Evolutionary conservation across 1,140 invertebrate genomes (phyloP), one percentile per base, ranked within the genome.

Genomic region (Hylaeus anthracinus): DNA sequence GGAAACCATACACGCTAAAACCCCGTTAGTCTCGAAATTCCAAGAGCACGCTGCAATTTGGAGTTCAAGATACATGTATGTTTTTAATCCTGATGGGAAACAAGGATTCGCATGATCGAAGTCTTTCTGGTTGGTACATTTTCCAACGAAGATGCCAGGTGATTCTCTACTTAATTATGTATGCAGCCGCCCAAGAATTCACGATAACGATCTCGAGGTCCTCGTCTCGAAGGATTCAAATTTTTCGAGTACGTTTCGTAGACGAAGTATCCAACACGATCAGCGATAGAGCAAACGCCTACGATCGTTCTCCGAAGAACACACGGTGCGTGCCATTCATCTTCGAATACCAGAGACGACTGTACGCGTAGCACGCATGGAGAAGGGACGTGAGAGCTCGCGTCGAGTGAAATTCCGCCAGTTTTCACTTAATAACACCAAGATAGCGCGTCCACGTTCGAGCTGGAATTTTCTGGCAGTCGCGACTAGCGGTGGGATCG

Each of bases 381-480:
- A 37, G 26, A 15, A 37, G 3, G n/a, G 26, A 60, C 58, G 15
- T 8, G n/a, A 60, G 26, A 60, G 12, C 26, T 37, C 58, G n/a
- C 15, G 58, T 37, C 58, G n/a, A 37, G 58, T 2, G 58, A 60
- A 60, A 37, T 60, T 8, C 58, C 58, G 58, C 5, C 51, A 8
- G n/a, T 26, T 60, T 60, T 26, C n/a, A 60, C 58, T 60, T 60
- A 60, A 60, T 60, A 60, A 60, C 58, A 60, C 58, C 58, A 37
- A 5, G 58, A 60, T 9, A 5, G 1, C 15, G n/a, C 58, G 58
- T 60, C 58, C 37, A 3, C 14, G 55, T 58, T 8, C 58, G 58
- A 60, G 58, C 15, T 60, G 58, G 58, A 26, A 60, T 60, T 26
- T 26, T 37, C 58, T 8, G n/a, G n/a, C 15, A 9, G 26, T 4